Percentiles rank a stretch among this genome's conserved stretches.
These are phyloP conservation scores for Platysternon megacephalum DNA, from an alignment of 2,113 vertebrate species.

Conservation along the genomic window DNA sequence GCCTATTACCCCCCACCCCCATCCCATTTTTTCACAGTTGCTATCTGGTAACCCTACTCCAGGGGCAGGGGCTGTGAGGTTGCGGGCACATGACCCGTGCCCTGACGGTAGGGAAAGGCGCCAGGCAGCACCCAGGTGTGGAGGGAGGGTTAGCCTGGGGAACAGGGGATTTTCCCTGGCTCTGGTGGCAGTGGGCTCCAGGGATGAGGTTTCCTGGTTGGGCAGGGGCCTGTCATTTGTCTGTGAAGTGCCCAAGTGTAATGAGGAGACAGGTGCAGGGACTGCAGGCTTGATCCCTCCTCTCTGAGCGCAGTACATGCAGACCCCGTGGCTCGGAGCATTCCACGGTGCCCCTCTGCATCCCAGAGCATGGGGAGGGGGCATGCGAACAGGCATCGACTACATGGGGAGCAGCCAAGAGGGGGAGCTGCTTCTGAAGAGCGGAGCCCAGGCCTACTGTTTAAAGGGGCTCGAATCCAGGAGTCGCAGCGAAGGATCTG, in stretches of 20 bases:
- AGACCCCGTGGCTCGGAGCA: neutral
- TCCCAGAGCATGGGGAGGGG: neutral
- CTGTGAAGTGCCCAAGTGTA: neutral
- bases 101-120: neutral
- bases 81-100: too few species aligned
- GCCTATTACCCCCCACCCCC: too few species aligned
- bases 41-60: neutral
- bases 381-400: neutral
- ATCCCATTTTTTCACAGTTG: too few species aligned
- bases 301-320: neutral
- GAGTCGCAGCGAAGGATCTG: neutral
- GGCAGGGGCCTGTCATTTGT: neutral
- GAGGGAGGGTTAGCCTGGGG: too few species aligned
- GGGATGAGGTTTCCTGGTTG: neutral
- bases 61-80: too few species aligned
- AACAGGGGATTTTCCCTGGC: neutral
- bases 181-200: neutral
- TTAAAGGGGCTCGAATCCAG: neutral
- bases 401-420: too few species aligned
- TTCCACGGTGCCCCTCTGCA: neutral
- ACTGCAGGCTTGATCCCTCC: neutral
- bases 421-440: neutral
- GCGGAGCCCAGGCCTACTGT: neutral
- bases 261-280: neutral
- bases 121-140: neutral